Evolutionary conservation across 2,797 vertebrate species (phyloP), one percentile per base, ranked within the genome.

Genomic region (Anableps anableps): DNA sequence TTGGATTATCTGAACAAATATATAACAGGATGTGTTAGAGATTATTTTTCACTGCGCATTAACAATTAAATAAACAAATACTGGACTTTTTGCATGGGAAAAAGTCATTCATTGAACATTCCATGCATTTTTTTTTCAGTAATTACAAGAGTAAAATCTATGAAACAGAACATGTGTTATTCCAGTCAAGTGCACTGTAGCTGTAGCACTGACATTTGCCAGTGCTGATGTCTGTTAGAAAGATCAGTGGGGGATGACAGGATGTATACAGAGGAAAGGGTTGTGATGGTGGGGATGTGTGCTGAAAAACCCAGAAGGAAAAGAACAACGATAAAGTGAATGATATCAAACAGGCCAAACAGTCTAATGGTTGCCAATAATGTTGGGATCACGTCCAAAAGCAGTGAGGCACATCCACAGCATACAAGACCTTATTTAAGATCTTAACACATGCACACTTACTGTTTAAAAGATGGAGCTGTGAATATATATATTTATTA

Each of bases 401-500:
- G 75, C 82, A 84, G 78, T 85, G 74, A 86, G 82, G 81, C 81
- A 75, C 80, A 74, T 88, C 86, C 88, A 71, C 64, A 2, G 50
- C 43, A 34, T 21, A 89, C 89, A 91, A 93, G 84, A 91, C 84
- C 89, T 84, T 80, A 90, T 74, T 62, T 86, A 86, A 84, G 72
- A 91, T 64, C 58, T 47, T 82, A 78, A 66, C 7, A 58, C 45
- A 38, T 50, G 26, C 9, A 41, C 58, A 78, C 98, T 96, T 97
- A 99, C 98, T 96, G 93, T 97, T n/a, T 99, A 93, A 98, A 97
- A 93, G 95, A 95, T 0, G 98, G 98, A 79, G 98, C 97, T 43
- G 98, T 99, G 93, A 99, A 99, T 92, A 99, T 97, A 91, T 99
- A 99, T 85, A 98, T 97, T 84, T 98, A 84, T 99, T 99, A 95